phyloP scores from a whole-genome alignment of 1,140 invertebrate genomes.

The Drosophila ananassae region DNA sequence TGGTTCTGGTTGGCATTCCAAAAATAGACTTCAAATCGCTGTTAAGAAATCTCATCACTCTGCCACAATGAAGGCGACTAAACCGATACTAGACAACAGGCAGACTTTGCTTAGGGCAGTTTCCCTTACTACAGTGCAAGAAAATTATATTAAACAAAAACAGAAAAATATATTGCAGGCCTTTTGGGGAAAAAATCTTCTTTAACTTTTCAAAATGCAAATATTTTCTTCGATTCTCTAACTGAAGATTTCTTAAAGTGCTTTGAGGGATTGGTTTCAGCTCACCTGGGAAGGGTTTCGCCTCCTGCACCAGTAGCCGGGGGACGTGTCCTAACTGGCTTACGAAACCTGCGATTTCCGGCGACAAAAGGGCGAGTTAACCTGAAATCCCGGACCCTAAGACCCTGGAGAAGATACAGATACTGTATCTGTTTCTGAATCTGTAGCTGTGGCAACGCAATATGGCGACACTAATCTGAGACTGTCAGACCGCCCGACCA shows the following conservation, averaged over 20 bases:
- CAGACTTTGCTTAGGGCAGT: slow-evolving; percentile 27
- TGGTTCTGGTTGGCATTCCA: slow-evolving; percentile 9
- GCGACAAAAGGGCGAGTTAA: slow-evolving; percentile 23
- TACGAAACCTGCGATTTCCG: slow-evolving; percentile 15
- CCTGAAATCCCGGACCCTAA: slow-evolving; percentile 1
- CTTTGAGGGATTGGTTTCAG: slow-evolving; percentile 23
- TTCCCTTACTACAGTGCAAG: slow-evolving; percentile 20
- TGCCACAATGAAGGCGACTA: slow-evolving; percentile 33
- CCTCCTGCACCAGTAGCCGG: background rate
- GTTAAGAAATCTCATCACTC: slow-evolving; percentile 44
- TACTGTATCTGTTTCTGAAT: slow-evolving; percentile 11
- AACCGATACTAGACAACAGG: slow-evolving; percentile 44
- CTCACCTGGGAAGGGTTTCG: slow-evolving; percentile 18
- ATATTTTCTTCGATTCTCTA: background rate
- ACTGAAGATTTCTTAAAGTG: slow-evolving; percentile 4
- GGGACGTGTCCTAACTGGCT: slow-evolving; percentile 50
- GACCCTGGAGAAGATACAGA: background rate
- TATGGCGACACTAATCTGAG: slow-evolving; percentile 58
- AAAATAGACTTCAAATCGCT: slow-evolving; percentile 47
- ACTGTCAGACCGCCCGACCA: slow-evolving; percentile 16
- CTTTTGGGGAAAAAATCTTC: background rate
- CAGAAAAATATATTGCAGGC: too few species aligned
- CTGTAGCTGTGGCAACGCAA: slow-evolving; percentile 27
- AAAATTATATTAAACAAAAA: slow-evolving; percentile 1
- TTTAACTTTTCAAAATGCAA: too few species aligned